Evolutionary conservation across 2,113 vertebrate genomes (phyloP).

Genomic region (Myodes glareolus): DNA sequence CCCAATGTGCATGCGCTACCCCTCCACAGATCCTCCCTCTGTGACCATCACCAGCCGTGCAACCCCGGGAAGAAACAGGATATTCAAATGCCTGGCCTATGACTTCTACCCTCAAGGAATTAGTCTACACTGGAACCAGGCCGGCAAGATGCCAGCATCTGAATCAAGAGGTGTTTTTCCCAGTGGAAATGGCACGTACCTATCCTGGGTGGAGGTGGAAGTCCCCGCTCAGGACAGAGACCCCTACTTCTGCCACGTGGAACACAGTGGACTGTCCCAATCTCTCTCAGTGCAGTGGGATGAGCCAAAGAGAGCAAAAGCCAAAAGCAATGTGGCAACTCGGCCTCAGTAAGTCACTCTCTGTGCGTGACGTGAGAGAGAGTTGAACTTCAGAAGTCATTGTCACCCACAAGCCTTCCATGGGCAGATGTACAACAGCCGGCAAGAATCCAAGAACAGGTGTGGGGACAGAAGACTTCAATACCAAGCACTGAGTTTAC

Average conservation of each 20-base stretch:
- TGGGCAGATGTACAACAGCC: no score
- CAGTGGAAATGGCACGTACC: slow-evolving; percentile 60
- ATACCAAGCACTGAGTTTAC: background rate
- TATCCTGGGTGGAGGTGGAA: background rate
- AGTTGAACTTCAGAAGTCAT: background rate
- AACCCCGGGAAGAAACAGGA: background rate
- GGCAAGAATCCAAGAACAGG: background rate
- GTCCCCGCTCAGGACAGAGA: background rate
- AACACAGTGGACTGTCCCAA: slow-evolving; percentile 40
- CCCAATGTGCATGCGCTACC: background rate
- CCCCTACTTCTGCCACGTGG: background rate
- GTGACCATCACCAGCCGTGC: background rate
- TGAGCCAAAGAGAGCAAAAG: background rate
- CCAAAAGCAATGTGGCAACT: rapidly evolving
- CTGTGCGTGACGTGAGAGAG: background rate
- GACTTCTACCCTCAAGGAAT: slow-evolving; percentile 67
- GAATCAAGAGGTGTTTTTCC: background rate
- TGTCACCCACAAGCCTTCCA: background rate
- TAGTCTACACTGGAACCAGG: slow-evolving; percentile 39
- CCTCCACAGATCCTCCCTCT: slow-evolving; percentile 55
- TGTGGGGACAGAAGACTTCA: background rate
- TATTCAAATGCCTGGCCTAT: slow-evolving; percentile 55
- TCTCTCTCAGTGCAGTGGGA: background rate
- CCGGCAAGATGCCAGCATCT: rapidly evolving
- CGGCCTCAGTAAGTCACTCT: background rate